Conservation (phyloP, 2,888 invertebrate genomes). For the Acanthopleura granulata region DNA sequence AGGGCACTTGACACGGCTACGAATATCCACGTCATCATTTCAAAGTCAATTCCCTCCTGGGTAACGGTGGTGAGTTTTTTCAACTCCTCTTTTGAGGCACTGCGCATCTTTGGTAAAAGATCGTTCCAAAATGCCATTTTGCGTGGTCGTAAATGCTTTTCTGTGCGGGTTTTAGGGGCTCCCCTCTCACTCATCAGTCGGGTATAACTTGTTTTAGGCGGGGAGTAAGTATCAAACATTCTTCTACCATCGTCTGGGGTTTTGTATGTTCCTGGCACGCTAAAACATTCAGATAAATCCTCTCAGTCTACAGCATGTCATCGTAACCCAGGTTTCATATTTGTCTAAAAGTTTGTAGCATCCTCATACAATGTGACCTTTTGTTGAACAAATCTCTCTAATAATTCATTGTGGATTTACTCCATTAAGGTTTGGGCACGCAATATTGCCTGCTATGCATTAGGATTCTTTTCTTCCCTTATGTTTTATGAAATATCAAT, state of each 20-base stretch:
- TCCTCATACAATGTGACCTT: too few relatives aligned
- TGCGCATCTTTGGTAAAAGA: not conserved
- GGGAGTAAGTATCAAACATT: not conserved
- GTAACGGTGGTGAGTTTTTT: not conserved
- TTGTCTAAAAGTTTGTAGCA: too few relatives aligned
- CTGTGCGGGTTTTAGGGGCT: not conserved
- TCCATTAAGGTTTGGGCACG: too few relatives aligned
- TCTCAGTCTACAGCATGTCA: too few relatives aligned
- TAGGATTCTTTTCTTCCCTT: too few relatives aligned
- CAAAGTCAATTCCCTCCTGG: slow-evolving; percentile 4
- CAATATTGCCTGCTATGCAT: too few relatives aligned
- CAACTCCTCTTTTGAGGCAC: not conserved
- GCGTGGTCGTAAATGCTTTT: not conserved
- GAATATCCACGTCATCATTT: slow-evolving; percentile 18
- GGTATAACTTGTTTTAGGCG: not conserved
- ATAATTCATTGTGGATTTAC: too few relatives aligned
- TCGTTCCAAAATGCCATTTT: slow-evolving; percentile 14
- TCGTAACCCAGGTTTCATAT: too few relatives aligned
- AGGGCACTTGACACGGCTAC: slow-evolving; percentile 6
- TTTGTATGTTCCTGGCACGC: slow-evolving; percentile 12
- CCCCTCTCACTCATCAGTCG: slow-evolving; percentile 9
- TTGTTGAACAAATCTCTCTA: too few relatives aligned
- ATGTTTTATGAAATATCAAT: too few relatives aligned
- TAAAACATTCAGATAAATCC: not conserved
- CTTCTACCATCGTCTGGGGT: not conserved